Base-by-base conservation (phyloP, 2,797 vertebrate genomes). In the Liasis olivaceus region DNA sequence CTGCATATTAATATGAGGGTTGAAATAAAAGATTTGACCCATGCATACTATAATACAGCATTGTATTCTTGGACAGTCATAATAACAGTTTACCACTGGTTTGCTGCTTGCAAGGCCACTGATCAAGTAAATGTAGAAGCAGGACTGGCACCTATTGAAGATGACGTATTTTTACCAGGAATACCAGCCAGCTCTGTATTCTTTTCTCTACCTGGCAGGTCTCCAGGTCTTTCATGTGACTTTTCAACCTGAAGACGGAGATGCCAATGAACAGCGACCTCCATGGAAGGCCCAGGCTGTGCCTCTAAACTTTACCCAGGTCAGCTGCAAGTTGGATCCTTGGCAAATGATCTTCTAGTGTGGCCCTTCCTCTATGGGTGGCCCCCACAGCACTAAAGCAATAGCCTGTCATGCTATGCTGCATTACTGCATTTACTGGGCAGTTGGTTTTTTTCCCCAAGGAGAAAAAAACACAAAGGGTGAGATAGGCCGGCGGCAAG, bases 11-110 rank as follows among this genome's bases (percentile, higher is more conserved):
- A 93, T 91, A 90, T 31, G n/a, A 22, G 85, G 69, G 85, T 59
- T 88, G 89, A 84, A 87, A 93, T 87, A 93, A 90, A 93, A 88
- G 69, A 86, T 63, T 93, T 91, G 85, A 93, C 85, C 89, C 31
- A 81, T 63, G 31, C 86, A 90, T 58, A 47, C 60, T 84, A 31
- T 5, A 85, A 58, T 84, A 54, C 17, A 93, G 59, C 15, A 56
- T 42, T 88, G 12, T 88, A 84, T 84, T 88, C 60, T 58, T 58
- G 28, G 60, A 54, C 42, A 81, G 56, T 87, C 64, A 63, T 26
- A 60, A 42, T 36, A 87, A 81, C 22, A 90, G 84, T 90, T 90
- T 87, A 90, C 66, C 89, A 90, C 47, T 88, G 59, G 42, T 58
- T 47, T 66, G 86, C 24, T 88, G 51, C 51, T 90, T 47, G 15